Evolutionary conservation across 2,797 vertebrate genomes (phyloP).

Genomic region (Carcharodon carcharias): DNA sequence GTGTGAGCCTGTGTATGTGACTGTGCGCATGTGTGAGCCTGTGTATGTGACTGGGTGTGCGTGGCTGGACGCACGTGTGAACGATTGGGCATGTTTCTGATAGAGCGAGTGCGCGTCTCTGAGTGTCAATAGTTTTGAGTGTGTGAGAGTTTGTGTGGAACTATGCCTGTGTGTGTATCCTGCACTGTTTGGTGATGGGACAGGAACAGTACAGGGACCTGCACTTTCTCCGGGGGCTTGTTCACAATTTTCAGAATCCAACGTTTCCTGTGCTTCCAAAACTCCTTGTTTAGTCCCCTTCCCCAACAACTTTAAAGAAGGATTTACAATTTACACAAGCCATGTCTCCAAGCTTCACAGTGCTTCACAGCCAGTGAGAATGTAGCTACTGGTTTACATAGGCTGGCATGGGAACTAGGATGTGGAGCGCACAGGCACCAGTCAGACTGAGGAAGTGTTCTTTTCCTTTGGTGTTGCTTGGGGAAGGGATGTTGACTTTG

Average conservation of each 20-base stretch:
- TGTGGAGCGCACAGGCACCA: background rate
- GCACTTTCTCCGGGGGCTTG: background rate
- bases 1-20: too few species aligned
- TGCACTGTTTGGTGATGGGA: background rate
- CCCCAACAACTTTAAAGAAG: background rate
- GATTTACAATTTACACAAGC: background rate
- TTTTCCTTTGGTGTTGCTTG: background rate
- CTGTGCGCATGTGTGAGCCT: too few species aligned
- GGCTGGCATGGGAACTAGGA: background rate
- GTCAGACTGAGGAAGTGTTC: background rate
- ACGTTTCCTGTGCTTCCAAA: background rate
- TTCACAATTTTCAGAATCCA: background rate
- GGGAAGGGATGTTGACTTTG: background rate
- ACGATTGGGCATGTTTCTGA: too few species aligned
- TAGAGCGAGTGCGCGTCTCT: too few species aligned
- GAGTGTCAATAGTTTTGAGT: too few species aligned
- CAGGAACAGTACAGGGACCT: background rate
- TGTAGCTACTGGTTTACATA: background rate
- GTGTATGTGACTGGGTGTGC: too few species aligned
- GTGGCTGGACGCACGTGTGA: too few species aligned
- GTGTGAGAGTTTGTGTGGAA: background rate
- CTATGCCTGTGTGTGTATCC: too few species aligned
- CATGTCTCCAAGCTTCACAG: background rate
- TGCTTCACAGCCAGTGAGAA: background rate
- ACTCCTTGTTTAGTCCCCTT: background rate